Percentiles rank a stretch among this genome's conserved stretches.
Conservation (phyloP, 2,113 vertebrate species). For the Bos indicus region DNA sequence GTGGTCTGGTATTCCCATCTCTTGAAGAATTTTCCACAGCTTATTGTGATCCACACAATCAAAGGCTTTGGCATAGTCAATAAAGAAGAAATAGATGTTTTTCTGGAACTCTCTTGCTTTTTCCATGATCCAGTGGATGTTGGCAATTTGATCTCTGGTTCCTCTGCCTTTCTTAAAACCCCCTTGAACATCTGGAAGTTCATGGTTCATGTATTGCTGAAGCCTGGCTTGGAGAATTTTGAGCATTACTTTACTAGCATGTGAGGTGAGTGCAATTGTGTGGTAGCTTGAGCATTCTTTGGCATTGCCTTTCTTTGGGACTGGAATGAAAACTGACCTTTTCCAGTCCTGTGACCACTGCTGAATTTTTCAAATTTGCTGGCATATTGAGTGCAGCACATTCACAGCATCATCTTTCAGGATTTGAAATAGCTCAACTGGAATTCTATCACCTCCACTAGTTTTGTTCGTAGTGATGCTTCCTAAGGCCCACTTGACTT, state of each 20-base stretch:
- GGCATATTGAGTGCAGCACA: neutral
- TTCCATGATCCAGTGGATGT: too few species aligned
- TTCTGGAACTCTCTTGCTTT: too few species aligned
- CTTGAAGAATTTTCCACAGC: too few species aligned
- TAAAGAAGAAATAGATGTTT: too few species aligned
- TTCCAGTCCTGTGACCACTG: neutral
- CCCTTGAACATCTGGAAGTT: too few species aligned
- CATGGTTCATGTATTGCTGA: fast-evolving
- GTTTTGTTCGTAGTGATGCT: neutral
- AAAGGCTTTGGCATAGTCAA: too few species aligned
- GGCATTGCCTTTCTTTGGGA: neutral
- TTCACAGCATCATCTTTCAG: neutral
- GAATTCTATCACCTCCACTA: neutral
- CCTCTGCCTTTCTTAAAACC: too few species aligned
- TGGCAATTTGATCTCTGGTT: too few species aligned
- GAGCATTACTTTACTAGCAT: too few species aligned
- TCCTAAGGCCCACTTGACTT: neutral
- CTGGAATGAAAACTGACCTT: neutral
- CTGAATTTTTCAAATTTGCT: neutral
- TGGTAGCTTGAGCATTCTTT: neutral
- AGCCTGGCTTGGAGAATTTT: too few species aligned
- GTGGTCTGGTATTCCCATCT: too few species aligned
- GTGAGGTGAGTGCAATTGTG: neutral
- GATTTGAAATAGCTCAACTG: neutral
- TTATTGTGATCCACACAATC: too few species aligned